Evolutionary conservation across 2,113 vertebrate species (phyloP).

Genomic region (Brachyhypopomus occidentalis): DNA sequence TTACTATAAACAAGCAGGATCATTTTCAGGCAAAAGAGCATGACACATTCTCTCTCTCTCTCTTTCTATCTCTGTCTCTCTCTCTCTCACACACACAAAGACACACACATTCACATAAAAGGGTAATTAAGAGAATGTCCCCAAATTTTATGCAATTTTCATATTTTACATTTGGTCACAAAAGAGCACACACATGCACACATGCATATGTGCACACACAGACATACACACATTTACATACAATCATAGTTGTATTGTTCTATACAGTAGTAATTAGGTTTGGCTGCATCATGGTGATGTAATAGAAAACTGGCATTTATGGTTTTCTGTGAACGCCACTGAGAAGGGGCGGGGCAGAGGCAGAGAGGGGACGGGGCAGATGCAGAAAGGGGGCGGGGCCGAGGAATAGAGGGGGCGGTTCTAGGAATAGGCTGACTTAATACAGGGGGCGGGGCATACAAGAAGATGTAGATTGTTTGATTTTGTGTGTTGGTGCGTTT

Average conservation of each 20-base stretch:
- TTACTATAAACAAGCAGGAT: conserved; percentile 33
- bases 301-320: conserved; percentile 72
- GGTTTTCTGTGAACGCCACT: conserved; percentile 53
- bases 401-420: conserved; percentile 27
- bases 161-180: too few species aligned
- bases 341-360: conserved; percentile 5
- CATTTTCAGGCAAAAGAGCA: not conserved
- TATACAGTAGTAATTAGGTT: conserved; percentile 65
- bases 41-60: not conserved
- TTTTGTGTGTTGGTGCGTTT: not conserved
- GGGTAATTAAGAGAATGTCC: not conserved
- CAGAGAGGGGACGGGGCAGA: not conserved
- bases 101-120: conserved; percentile 32
- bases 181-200: conserved; percentile 20
- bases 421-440: conserved; percentile 27
- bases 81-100: conserved; percentile 25
- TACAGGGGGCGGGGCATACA: not conserved
- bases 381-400: conserved; percentile 6
- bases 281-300: conserved; percentile 70
- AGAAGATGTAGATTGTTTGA: not conserved
- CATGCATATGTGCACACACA: conserved; percentile 34
- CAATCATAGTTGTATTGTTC: conserved; percentile 52
- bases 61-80: too few species aligned
- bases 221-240: conserved; percentile 33
- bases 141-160: not conserved